Evolutionary conservation across 2,888 invertebrate species (phyloP), one percentile per base, ranked within the genome.

Genomic region (Drosophila kanekoi): DNA sequence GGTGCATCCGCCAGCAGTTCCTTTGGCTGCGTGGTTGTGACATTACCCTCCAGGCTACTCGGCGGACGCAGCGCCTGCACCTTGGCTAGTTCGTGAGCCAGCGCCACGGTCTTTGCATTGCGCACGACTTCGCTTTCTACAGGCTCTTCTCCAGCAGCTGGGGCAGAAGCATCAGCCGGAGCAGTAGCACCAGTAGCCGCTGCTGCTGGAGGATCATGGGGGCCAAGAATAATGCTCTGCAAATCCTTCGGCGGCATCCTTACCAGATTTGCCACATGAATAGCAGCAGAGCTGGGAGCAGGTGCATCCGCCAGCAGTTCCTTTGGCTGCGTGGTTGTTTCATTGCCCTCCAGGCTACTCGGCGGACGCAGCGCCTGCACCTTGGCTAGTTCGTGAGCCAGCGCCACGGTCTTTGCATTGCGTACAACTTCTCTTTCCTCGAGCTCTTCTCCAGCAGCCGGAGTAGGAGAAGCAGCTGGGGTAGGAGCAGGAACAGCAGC

Each of bases 101-200:
- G 1, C 9, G 63, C 63, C n/a, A 63, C 63, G 0, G 32, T 3
- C 2, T 23, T 37, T 2, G 44, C 35, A 16, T 63, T 63, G n/a
- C 37, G 18, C 16, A 62, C n/a, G 13, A 63, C 56, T n/a, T n/a
- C n/a, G n/a, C n/a, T n/a, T n/a, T n/a, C n/a, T n/a, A n/a, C n/a
- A n/a, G n/a, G n/a, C n/a, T n/a, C 20, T 1, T 4, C 20, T 5
- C 0, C 20, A 20, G 20, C 20, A 4, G 4, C 20, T 4, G 3
- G 20, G 20, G 4, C 20, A 4, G 20, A 4, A 20, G 20, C 20
- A 3, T 3, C 3, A 20, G 20, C 2, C 0, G 20, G 20, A 20
- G 20, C 20, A 20, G 20, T 4, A 20, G 20, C 18, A 18, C n/a
- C 20, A 20, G 20, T 4, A 20, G 20, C 20, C n/a, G n/a, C n/a